Evolutionary conservation across 2,113 vertebrate species (phyloP).

Genomic region (Gadus chalcogrammus): DNA sequence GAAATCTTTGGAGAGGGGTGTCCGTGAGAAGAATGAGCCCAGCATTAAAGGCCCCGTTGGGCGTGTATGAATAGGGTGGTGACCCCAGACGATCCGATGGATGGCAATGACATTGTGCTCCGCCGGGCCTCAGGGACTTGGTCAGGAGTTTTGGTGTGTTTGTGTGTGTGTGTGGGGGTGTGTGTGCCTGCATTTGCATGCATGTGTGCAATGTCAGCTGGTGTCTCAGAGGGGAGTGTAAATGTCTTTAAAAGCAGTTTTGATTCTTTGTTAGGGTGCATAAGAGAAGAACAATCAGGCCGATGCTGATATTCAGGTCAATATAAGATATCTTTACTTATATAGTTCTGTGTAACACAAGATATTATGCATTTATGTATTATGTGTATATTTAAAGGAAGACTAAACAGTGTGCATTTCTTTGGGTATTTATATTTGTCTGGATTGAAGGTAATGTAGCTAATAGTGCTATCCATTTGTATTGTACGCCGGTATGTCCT

Average conservation of each 20-base stretch:
- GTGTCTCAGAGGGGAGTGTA: slow-evolving; percentile 33
- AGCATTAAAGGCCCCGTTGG: slow-evolving; percentile 68
- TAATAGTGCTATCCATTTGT: no score
- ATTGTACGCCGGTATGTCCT: no score
- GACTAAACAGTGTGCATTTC: no score
- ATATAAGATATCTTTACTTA: no score
- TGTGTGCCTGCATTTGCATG: slow-evolving; percentile 19
- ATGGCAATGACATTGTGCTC: slow-evolving; percentile 73
- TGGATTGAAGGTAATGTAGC: no score
- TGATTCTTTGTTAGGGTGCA: slow-evolving; percentile 20
- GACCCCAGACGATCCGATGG: slow-evolving; percentile 67
- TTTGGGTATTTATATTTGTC: no score
- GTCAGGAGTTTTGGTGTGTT: slow-evolving; percentile 18
- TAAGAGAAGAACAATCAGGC: slow-evolving; percentile 31
- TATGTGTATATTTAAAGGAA: no score
- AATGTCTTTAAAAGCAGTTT: slow-evolving; percentile 18
- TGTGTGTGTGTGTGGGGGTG: neutral
- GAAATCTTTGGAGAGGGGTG: slow-evolving; percentile 8
- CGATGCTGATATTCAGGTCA: neutral
- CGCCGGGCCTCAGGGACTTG: slow-evolving; percentile 36
- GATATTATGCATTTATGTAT: no score
- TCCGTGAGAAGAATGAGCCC: slow-evolving; percentile 66
- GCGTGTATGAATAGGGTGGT: slow-evolving; percentile 65
- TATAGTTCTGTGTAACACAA: no score
- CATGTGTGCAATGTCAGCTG: slow-evolving; percentile 47